Evolutionary conservation across 1,140 invertebrate species (phyloP), one percentile per base, ranked within the genome.

Genomic region (Sycophila sp.): DNA sequence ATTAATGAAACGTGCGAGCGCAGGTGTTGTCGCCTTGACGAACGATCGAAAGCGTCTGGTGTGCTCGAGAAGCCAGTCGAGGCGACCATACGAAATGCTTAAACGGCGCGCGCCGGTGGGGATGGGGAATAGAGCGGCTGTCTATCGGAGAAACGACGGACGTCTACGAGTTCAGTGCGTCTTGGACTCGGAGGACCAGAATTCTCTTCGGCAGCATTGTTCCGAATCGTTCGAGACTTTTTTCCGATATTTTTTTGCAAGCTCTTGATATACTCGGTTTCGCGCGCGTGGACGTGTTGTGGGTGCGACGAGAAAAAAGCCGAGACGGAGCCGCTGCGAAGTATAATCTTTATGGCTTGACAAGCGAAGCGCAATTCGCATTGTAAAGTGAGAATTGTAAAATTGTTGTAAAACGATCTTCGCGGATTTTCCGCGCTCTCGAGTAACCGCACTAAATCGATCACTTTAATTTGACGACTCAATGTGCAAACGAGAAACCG

Each of bases 1-100:
- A n/a, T n/a, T n/a, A n/a, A n/a, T n/a, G n/a, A n/a, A n/a, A n/a
- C n/a, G n/a, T n/a, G n/a, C n/a, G n/a, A n/a, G n/a, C n/a, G n/a
- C 42, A 47, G 30, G 28, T 58, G 53, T n/a, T n/a, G n/a, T 56
- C 51, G 36, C 36, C 36, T 45, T 19, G 47, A 4, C 30, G 24
- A 69, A 26, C 47, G 67, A 53, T 64, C 47, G 47, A 22, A 42
- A 38, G 40, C 66, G 66, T 68, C 66, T 68, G 66, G 45, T 19
- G 30, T 38, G 22, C 17, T 30, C 6, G 8, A 22, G 2, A 15
- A 62, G 28, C 4, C 59, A 28, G 19, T 11, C n/a, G 7, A 11
- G 26, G 7, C 8, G 13, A 8, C 7, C 13, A 13, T 6, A 15
- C 38, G 55, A 32, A 38, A 22, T 4, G n/a, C 30, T 13, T 32